Evolutionary conservation across 2,888 invertebrate species (phyloP), one percentile per base, ranked within the genome.

Genomic region (Polymixis flavicincta): DNA sequence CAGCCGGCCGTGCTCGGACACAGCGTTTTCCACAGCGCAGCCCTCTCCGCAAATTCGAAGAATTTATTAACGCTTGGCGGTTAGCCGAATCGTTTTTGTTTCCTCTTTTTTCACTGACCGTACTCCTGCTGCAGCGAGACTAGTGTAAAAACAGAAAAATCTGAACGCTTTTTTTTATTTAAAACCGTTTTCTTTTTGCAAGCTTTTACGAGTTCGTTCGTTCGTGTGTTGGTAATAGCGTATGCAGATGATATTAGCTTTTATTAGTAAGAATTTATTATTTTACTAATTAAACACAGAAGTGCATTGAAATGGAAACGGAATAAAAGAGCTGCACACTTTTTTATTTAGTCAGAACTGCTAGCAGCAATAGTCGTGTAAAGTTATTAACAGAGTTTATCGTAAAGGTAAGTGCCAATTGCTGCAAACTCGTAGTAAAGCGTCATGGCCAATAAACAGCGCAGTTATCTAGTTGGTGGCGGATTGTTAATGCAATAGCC

Each of bases 61-160:
- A 95, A 95, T 95, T 95, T 95, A 95, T 95, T 95, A 95, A 94
- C 94, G 94, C 92, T 95, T 93, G 93, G 95, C 93, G 95, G 95
- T 95, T 92, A 93, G 93, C 94, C 93, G 94, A 92, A 93, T 89
- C 84, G 91, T 93, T 95, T 94, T 95, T 93, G 92, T 92, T 91
- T 89, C 81, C 85, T 90, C 88, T 92, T 95, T 94, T 94, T 93
- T 89, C 89, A 88, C 89, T 91, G 92, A 90, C 92, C 91, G 89
- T 87, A 89, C 89, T 92, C 90, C 89, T 92, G 92, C 92, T 92
- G 92, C 92, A 90, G 90, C 82, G 89, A 84, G 88, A 89, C 89
- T 89, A 89, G 89, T 88, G 89, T 90, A 86, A 86, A 87, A 88
- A 92, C 90, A 93, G 92, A 92, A 91, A 92, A 93, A 91, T 88